phyloP scores from a whole-genome alignment of 1,140 invertebrate genomes.

The Leptoteleia sp. region DNA sequence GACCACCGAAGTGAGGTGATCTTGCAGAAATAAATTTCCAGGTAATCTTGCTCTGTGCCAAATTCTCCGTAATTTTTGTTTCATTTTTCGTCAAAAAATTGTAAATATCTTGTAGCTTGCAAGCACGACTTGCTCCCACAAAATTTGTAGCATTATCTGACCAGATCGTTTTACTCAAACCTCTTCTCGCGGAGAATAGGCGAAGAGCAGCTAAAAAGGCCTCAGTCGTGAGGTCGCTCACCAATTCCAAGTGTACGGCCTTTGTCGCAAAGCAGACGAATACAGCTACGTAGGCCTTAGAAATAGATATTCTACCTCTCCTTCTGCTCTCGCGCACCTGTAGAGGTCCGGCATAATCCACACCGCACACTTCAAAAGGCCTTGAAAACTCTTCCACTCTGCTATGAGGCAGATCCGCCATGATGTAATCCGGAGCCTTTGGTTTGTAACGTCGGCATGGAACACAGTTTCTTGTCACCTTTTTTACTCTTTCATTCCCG shows the following conservation, averaged over 20 bases:
- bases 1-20: not conserved
- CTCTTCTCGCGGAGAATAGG: not conserved
- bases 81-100: not conserved
- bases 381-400: constrained; percentile 58
- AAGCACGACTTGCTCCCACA: not conserved
- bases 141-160: constrained; percentile 17
- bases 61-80: not conserved
- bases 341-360: constrained; percentile 72
- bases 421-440: constrained; percentile 61
- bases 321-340: constrained; percentile 51
- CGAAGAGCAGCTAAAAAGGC: constrained; percentile 1
- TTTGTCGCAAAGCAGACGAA: constrained; percentile 11
- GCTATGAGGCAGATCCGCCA: constrained; percentile 68
- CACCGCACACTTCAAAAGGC: constrained; percentile 65
- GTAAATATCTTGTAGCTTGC: not conserved
- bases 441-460: constrained; percentile 68
- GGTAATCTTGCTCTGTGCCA: too few species aligned
- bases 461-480: constrained; percentile 64
- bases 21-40: not conserved
- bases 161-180: not conserved
- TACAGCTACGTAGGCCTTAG: constrained; percentile 1
- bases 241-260: not conserved
- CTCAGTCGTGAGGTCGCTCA: not conserved
- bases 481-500: not conserved
- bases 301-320: not conserved